Base-by-base conservation (phyloP, 2,888 invertebrate species). In the Cosmorhoe ocellata region DNA sequence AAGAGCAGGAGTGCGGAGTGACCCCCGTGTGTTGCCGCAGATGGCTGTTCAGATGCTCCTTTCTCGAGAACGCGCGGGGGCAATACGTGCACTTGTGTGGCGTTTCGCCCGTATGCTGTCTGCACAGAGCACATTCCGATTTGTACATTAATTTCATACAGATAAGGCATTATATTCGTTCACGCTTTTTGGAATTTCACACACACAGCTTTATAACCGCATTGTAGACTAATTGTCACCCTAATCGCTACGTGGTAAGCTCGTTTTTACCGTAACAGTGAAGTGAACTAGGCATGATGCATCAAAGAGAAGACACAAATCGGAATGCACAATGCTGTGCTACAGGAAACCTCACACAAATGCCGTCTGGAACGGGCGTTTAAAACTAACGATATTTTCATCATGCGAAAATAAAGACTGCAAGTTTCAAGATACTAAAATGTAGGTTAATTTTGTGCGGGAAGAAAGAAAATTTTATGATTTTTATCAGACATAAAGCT, bases 41-140 rank as follows among this genome's bases (percentile, higher is more conserved):
- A 91, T 96, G 96, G 90, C 95, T 95, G 92, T 94, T 95, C 81
- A 96, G 95, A 78, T 96, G 96, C 84, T 96, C 96, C 91, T 96
- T 96, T 74, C 96, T 92, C 66, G 95, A 94, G 88, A 90, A 91
- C 66, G 85, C 81, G 65, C 89, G 86, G 71, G 87, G 76, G 68
- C 90, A 89, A 76, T 59, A 83, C 89, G 94, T 93, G 80, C 95
- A 95, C 82, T 94, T 92, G 86, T 94, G 94, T 70, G 95, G 95
- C 68, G 94, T 94, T 90, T 95, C 95, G 69, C 95, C 95, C 70
- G 95, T 95, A 81, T 95, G 95, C 85, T 95, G 95, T 84, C 95
- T 91, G 86, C 83, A 79, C 79, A 84, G 66, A 81, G 84, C 78
- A 85, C 87, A 86, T 88, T 86, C 87, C 87, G 86, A 87, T 84